Percentiles rank a stretch among this genome's conserved stretches.
phyloP scores from a whole-genome alignment of 2,888 invertebrate species.

The Onthophagus sagittarius region DNA sequence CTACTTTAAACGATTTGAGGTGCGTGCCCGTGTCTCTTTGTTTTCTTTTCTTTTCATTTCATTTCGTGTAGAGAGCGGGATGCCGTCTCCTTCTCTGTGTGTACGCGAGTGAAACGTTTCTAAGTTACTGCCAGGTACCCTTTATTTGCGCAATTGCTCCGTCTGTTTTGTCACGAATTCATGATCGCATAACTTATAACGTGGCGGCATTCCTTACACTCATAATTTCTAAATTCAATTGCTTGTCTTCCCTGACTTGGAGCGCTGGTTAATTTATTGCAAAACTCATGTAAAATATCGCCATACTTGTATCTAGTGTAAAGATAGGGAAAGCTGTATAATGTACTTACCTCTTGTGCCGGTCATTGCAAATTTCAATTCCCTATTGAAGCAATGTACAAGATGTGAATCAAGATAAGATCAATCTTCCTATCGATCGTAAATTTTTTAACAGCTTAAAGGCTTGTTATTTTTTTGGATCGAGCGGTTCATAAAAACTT shows the following conservation, averaged over 20 bases:
- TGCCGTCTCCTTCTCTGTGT: background rate
- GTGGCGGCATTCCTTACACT: slow-evolving; percentile 34
- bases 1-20: slow-evolving; percentile 25
- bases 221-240: slow-evolving; percentile 39
- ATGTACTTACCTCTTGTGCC: background rate
- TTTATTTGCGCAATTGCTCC: slow-evolving; percentile 36
- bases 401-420: too few species aligned
- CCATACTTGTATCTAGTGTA: background rate
- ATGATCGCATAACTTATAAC: slow-evolving; percentile 38
- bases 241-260: slow-evolving; percentile 35
- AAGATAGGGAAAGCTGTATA: background rate
- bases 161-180: slow-evolving; percentile 40
- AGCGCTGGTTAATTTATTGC: slow-evolving; percentile 22
- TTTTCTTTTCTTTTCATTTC: background rate
- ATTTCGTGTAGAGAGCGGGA: background rate
- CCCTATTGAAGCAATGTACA: background rate
- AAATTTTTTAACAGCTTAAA: too few species aligned
- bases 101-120: slow-evolving; percentile 13
- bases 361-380: background rate
- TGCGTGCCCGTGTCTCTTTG: slow-evolving; percentile 19
- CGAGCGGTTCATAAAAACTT: background rate
- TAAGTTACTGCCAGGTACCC: slow-evolving; percentile 29
- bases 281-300: slow-evolving; percentile 12
- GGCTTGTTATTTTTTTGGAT: too few species aligned
- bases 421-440: background rate